Percentiles rank a stretch among this genome's conserved stretches.
phyloP scores from a whole-genome alignment of 2,113 vertebrate species.

The Tachysurus fulvidraco region DNA sequence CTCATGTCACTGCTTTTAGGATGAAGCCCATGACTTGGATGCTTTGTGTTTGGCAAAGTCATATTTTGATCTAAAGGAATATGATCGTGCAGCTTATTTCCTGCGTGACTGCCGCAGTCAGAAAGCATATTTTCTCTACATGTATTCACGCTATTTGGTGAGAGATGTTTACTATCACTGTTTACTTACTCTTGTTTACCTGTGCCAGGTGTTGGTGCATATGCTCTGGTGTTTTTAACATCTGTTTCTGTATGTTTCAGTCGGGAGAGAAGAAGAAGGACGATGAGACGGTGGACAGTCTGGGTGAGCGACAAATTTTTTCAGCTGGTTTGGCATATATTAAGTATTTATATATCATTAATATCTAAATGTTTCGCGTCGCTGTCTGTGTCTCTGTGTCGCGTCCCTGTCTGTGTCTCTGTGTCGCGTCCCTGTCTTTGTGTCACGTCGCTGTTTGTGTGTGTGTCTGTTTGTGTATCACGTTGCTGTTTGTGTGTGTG shows the following conservation, averaged over 20 bases:
- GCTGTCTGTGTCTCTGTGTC: too few species aligned
- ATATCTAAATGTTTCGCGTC: neutral
- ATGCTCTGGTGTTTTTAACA: neutral
- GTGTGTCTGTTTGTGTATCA: neutral
- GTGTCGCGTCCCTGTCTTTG: neutral
- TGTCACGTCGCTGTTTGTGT: neutral
- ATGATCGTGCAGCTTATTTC: conserved; percentile 94
- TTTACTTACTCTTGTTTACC: neutral
- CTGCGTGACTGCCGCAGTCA: conserved; percentile 92
- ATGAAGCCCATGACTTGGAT: conserved; percentile 92
- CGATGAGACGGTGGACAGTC: conserved; percentile 95
- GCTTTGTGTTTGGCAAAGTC: conserved; percentile 93
- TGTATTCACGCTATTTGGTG: conserved; percentile 99
- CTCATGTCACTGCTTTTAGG: conserved; percentile 67
- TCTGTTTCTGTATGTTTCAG: conserved; percentile 63
- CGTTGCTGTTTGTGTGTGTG: conserved; percentile 34
- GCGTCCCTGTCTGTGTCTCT: neutral
- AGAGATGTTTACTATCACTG: conserved; percentile 53
- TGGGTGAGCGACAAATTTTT: conserved; percentile 79
- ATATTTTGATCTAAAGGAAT: conserved; percentile 98
- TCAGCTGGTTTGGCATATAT: neutral
- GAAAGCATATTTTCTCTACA: conserved; percentile 97
- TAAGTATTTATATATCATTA: neutral
- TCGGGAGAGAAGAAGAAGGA: conserved; percentile 99
- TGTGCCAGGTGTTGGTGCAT: neutral